Evolutionary conservation across 2,888 invertebrate species (phyloP).

Genomic region (Drosophila quinaria): DNA sequence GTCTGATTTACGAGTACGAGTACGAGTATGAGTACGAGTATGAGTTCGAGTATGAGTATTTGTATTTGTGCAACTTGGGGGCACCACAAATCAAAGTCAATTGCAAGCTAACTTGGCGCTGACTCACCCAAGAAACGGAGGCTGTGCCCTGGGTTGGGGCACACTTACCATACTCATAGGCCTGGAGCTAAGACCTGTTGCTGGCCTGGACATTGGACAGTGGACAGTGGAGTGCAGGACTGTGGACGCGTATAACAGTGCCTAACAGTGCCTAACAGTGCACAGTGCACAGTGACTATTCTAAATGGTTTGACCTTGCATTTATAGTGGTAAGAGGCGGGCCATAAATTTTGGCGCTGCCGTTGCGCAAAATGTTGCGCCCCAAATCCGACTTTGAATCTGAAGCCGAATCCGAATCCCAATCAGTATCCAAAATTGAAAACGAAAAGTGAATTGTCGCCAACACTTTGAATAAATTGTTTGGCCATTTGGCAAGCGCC

Average conservation of each 20-base stretch:
- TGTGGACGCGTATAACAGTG: constrained; percentile 12
- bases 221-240: constrained; percentile 36
- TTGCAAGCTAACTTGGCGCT: constrained; percentile 37
- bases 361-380: constrained; percentile 67
- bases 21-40: not conserved
- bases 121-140: constrained; percentile 54
- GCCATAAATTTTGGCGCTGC: constrained; percentile 69
- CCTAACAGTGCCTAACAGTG: constrained; percentile 5
- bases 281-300: constrained; percentile 5
- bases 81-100: constrained; percentile 78
- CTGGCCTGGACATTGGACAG: constrained; percentile 25
- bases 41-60: not conserved
- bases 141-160: constrained; percentile 21
- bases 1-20: constrained; percentile 61
- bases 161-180: not conserved
- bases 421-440: constrained; percentile 53
- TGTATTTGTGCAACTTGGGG: constrained; percentile 43
- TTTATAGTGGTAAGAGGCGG: constrained; percentile 60
- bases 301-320: constrained; percentile 78
- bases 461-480: constrained; percentile 72
- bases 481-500: constrained; percentile 62
- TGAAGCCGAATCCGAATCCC: constrained; percentile 19
- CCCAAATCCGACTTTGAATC: constrained; percentile 46
- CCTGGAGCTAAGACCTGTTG: constrained; percentile 39
- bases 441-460: constrained; percentile 76